Evolutionary conservation across 2,888 invertebrate genomes (phyloP).

Genomic region (Eucera pruinosa): DNA sequence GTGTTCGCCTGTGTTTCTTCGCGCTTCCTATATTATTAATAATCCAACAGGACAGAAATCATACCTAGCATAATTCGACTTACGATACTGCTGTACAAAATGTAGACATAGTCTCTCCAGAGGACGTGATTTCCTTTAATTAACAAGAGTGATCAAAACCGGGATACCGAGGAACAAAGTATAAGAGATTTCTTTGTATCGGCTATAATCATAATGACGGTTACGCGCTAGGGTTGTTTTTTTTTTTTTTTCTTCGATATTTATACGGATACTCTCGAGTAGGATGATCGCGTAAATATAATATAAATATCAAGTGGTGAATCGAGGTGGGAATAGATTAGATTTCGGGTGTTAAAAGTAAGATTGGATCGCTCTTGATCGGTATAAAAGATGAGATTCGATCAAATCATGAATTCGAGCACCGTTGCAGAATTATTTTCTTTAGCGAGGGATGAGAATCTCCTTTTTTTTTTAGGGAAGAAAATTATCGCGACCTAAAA

Average conservation of each 20-base stretch:
- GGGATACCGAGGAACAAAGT: background rate
- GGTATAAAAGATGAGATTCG: background rate
- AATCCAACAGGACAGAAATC: conserved; percentile 36
- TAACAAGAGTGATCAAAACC: conserved; percentile 23
- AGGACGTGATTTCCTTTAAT: conserved; percentile 52
- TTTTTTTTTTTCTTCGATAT: too few relatives aligned
- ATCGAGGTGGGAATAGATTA: too few relatives aligned
- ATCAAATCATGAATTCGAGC: background rate
- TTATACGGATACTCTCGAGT: background rate
- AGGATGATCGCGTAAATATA: background rate
- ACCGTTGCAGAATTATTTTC: conserved; percentile 5
- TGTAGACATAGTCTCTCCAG: conserved; percentile 61
- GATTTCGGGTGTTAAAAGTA: too few relatives aligned
- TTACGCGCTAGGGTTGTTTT: background rate
- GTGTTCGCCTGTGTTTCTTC: conserved; percentile 56
- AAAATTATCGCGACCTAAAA: background rate
- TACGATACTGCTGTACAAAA: conserved; percentile 74
- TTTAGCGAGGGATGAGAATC: background rate
- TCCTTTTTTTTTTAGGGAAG: too few relatives aligned
- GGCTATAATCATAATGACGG: background rate
- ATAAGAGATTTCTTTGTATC: background rate
- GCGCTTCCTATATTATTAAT: conserved; percentile 55
- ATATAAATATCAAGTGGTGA: conserved; percentile 1
- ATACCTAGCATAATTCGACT: conserved; percentile 55
- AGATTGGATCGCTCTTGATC: conserved; percentile 22